Conservation (phyloP, 2,797 vertebrate species). For the Sebastes variabilis region DNA sequence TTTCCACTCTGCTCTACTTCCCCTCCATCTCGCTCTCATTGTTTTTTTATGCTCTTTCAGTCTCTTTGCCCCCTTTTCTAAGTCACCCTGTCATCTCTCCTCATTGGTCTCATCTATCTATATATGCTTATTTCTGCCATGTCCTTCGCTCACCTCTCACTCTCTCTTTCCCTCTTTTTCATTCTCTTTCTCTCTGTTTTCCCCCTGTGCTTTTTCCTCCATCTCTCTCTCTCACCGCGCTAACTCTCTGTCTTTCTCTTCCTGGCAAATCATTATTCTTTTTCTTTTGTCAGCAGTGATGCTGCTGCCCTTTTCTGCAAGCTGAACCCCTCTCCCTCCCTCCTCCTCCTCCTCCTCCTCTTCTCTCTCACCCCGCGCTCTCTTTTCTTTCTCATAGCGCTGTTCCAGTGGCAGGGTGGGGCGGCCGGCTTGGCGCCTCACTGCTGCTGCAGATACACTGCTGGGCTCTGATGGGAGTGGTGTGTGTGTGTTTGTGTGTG, state of each 20-base stretch:
- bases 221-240: conserved; percentile 7
- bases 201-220: conserved; percentile 23
- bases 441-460: conserved; percentile 61
- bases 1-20: conserved; percentile 52
- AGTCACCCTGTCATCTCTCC: conserved; percentile 74
- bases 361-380: conserved; percentile 10
- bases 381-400: conserved; percentile 50
- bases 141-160: conserved; percentile 67
- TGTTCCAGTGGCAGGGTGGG: conserved; percentile 66
- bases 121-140: conserved; percentile 68
- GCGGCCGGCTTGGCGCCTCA: conserved; percentile 62
- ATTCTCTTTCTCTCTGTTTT: conserved; percentile 32
- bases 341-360: background rate
- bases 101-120: conserved; percentile 72
- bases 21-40: conserved; percentile 39
- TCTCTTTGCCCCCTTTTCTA: conserved; percentile 43
- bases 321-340: conserved; percentile 24
- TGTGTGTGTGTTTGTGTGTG: conserved; percentile 20
- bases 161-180: conserved; percentile 6
- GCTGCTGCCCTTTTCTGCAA: conserved; percentile 65
- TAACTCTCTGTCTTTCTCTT: conserved; percentile 51
- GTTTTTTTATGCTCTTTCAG: conserved; percentile 34
- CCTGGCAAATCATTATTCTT: conserved; percentile 69
- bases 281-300: conserved; percentile 74
- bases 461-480: conserved; percentile 43